Conservation (phyloP, 2,888 invertebrate genomes). For the Parnassius glacialis region DNA sequence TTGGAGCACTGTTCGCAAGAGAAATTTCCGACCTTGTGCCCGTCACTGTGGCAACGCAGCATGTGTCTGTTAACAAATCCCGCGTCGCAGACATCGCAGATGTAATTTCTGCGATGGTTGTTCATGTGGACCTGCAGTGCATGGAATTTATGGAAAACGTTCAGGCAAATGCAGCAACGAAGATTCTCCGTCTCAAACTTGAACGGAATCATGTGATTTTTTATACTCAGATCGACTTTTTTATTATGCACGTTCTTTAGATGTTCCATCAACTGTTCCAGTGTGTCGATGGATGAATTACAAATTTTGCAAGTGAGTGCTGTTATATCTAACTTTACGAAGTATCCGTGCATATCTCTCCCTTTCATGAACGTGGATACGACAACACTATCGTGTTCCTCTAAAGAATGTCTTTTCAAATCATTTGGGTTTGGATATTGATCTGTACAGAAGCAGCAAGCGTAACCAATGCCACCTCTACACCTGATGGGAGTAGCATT, state of each 20-base stretch:
- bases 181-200: slow-evolving; percentile 46
- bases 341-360: slow-evolving; percentile 39
- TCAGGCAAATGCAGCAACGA: slow-evolving; percentile 47
- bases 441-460: slow-evolving; percentile 47
- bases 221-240: slow-evolving; percentile 44
- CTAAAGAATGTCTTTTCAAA: slow-evolving; percentile 46
- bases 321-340: slow-evolving; percentile 57
- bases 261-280: slow-evolving; percentile 47
- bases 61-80: slow-evolving; percentile 44
- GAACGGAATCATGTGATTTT: slow-evolving; percentile 54
- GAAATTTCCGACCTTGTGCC: slow-evolving; percentile 47
- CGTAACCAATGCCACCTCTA: slow-evolving; percentile 42
- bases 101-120: slow-evolving; percentile 50
- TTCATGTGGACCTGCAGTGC: slow-evolving; percentile 51
- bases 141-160: slow-evolving; percentile 46
- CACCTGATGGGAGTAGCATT: slow-evolving; percentile 52
- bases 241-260: slow-evolving; percentile 43
- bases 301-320: slow-evolving; percentile 51
- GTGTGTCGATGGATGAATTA: slow-evolving; percentile 31
- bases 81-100: slow-evolving; percentile 47
- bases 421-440: slow-evolving; percentile 43
- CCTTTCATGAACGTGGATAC: slow-evolving; percentile 42
- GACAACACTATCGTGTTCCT: slow-evolving; percentile 34
- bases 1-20: slow-evolving; percentile 62
- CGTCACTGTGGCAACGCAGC: slow-evolving; percentile 35